A percentile compares a stretch with the other conserved stretches of the same genome.
Evolutionary conservation across 2,797 vertebrate species (phyloP).

Genomic region (Malurus leucopterus): DNA sequence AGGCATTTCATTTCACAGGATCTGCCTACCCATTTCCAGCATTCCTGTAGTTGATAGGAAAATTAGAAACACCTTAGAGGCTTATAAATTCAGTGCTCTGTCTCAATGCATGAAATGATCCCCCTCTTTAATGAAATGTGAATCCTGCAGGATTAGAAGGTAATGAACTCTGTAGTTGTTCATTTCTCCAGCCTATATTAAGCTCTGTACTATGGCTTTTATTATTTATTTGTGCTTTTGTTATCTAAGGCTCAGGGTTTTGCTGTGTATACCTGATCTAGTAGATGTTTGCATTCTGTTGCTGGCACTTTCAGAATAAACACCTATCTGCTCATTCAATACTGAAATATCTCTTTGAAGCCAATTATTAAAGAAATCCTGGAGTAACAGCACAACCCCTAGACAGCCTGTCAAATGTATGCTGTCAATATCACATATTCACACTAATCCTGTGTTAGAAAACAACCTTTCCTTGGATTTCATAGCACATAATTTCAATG

Average conservation of each 20-base stretch:
- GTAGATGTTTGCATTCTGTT: not conserved
- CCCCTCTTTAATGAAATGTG: not conserved
- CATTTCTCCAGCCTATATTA: not conserved
- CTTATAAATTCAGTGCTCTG: not conserved
- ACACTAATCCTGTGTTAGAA: not conserved
- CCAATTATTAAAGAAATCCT: conserved; percentile 14
- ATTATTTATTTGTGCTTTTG: not conserved
- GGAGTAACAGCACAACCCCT: not conserved
- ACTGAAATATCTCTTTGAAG: not conserved
- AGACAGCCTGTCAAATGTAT: not conserved
- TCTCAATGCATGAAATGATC: not conserved
- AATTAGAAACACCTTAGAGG: not conserved
- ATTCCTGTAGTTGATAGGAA: not conserved
- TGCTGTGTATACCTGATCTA: not conserved
- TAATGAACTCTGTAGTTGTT: not conserved
- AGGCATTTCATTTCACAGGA: not conserved
- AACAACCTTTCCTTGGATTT: not conserved
- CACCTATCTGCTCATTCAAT: not conserved
- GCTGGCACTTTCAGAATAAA: not conserved
- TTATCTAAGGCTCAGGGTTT: not conserved
- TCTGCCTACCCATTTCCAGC: not conserved
- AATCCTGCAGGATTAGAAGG: not conserved
- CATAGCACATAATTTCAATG: not conserved
- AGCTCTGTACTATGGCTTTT: not conserved
- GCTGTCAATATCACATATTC: not conserved